phyloP scores from a whole-genome alignment of 2,888 invertebrate species.

The Cephus pulcher region DNA sequence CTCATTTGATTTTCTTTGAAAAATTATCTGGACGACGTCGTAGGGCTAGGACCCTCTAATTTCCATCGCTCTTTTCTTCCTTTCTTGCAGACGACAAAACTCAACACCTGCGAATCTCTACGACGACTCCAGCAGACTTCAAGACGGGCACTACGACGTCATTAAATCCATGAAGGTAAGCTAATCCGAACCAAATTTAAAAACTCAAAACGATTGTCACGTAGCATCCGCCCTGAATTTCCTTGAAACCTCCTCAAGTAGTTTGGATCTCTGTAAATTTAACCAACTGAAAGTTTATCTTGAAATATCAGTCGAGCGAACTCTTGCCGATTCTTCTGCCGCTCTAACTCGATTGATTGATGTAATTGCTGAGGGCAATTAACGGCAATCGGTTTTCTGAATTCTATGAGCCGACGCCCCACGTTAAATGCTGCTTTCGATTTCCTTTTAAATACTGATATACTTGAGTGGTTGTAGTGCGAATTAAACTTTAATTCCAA shows the following conservation, averaged over 20 bases:
- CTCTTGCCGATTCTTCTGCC: slow-evolving; percentile 24
- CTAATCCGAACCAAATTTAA: neutral
- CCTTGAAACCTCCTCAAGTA: too few species aligned
- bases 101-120: slow-evolving; percentile 50
- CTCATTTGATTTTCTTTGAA: neutral
- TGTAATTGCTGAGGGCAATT: slow-evolving; percentile 21
- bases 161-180: slow-evolving; percentile 62
- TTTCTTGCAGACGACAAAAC: slow-evolving; percentile 48
- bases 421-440: too few species aligned
- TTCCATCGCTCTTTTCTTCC: slow-evolving; percentile 7
- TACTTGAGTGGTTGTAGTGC: too few species aligned
- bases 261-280: too few species aligned
- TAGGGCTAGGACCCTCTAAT: neutral
- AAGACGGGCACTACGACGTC: slow-evolving; percentile 63
- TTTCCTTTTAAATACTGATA: too few species aligned
- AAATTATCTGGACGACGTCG: neutral
- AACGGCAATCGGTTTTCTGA: neutral
- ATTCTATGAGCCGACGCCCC: too few species aligned
- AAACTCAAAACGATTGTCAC: too few species aligned
- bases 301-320: neutral
- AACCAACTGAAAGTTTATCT: neutral
- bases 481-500: too few species aligned
- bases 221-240: too few species aligned
- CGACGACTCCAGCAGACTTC: slow-evolving; percentile 48
- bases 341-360: slow-evolving; percentile 25